Conservation (phyloP, 2,797 vertebrate genomes). For the Galago senegalensis region DNA sequence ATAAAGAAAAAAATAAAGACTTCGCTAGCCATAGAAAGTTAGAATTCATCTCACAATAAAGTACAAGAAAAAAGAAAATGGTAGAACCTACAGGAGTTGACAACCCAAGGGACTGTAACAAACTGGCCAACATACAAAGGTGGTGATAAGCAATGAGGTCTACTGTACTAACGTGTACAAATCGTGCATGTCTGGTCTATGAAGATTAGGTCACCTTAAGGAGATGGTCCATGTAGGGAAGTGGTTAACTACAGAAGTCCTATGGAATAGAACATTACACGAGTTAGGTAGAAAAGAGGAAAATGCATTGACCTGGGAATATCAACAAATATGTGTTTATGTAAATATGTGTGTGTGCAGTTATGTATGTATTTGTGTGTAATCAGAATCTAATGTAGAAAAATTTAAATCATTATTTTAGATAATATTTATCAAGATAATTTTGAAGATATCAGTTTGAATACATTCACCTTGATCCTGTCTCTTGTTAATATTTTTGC, state of each 20-base stretch:
- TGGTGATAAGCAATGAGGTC: too few species aligned
- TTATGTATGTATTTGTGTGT: neutral
- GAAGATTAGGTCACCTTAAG: too few species aligned
- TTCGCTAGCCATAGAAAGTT: neutral
- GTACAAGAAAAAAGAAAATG: neutral
- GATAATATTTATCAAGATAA: constrained; percentile 35
- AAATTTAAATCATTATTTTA: neutral
- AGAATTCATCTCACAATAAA: neutral
- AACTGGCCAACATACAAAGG: too few species aligned
- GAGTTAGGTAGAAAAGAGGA: neutral
- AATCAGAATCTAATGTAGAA: neutral
- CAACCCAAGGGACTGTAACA: too few species aligned
- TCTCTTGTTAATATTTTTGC: neutral
- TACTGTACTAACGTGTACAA: too few species aligned
- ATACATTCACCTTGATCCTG: neutral
- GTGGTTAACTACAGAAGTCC: too few species aligned
- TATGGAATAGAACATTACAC: neutral
- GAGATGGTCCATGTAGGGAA: too few species aligned
- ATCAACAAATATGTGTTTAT: neutral
- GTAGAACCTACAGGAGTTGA: too few species aligned
- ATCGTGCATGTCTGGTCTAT: too few species aligned
- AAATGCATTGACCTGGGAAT: neutral
- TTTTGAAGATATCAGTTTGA: neutral
- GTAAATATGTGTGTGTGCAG: neutral
- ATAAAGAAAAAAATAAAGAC: neutral